Conservation (phyloP, 2,888 invertebrate genomes). For the Erebia ligea region DNA sequence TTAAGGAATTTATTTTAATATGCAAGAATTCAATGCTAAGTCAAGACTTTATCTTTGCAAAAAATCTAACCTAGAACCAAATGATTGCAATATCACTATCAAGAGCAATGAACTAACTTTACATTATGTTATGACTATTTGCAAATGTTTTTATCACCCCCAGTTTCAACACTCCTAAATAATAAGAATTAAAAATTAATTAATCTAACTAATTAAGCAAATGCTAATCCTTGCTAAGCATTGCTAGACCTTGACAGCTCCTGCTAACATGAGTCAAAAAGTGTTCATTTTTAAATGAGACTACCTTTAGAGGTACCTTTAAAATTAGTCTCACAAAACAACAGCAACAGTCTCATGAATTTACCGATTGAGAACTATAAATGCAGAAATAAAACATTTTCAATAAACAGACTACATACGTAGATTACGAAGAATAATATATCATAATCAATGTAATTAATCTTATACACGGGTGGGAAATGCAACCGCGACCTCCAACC, state of each 20-base stretch:
- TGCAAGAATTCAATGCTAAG: conserved; percentile 21
- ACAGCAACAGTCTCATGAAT: too few species aligned
- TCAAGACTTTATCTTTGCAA: conserved; percentile 16
- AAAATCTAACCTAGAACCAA: conserved; percentile 29
- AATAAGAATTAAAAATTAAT: not conserved
- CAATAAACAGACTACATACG: not conserved
- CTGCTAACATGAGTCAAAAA: too few species aligned
- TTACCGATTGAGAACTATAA: not conserved
- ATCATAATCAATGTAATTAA: conserved; percentile 5
- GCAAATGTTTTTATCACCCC: not conserved
- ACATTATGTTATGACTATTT: conserved; percentile 8
- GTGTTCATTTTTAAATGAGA: too few species aligned
- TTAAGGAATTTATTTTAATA: conserved; percentile 25
- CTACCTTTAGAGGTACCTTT: too few species aligned
- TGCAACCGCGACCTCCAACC: conserved; percentile 5
- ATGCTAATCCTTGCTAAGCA: too few species aligned
- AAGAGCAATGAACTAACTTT: conserved; percentile 8
- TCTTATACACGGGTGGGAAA: not conserved
- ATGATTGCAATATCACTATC: conserved; percentile 25
- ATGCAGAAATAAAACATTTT: not conserved
- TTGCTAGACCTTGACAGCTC: too few species aligned
- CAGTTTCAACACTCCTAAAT: not conserved
- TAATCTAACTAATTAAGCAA: too few species aligned
- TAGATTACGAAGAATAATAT: not conserved
- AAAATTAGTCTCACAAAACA: too few species aligned